phyloP scores from a whole-genome alignment of 2,888 invertebrate species.

The Drosophila barbarae region DNA sequence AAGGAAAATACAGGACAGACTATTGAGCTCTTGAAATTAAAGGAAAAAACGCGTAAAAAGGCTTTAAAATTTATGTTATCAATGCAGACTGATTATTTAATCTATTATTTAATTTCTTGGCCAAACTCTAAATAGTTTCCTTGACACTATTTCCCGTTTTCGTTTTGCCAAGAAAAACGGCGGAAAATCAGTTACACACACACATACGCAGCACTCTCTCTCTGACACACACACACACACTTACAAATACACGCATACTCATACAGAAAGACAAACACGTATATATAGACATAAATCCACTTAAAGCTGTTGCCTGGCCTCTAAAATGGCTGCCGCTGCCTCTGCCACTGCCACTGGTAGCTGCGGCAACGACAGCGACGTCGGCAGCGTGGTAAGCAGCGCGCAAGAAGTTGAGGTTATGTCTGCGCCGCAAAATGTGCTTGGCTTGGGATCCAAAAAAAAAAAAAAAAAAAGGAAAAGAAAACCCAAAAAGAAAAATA shows the following conservation, averaged over 20 bases:
- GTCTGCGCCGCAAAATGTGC: slow-evolving; percentile 74
- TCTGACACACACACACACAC: slow-evolving; percentile 8
- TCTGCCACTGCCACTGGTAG: slow-evolving; percentile 46
- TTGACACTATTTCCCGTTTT: slow-evolving; percentile 53
- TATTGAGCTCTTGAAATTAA: background rate
- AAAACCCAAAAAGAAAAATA: background rate
- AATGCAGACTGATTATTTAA: slow-evolving; percentile 20
- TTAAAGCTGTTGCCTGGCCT: slow-evolving; percentile 73
- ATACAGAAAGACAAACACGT: slow-evolving; percentile 13
- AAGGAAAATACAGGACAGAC: background rate
- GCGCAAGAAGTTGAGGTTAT: slow-evolving; percentile 73
- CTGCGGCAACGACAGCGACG: slow-evolving; percentile 39
- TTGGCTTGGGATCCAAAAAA: slow-evolving; percentile 39
- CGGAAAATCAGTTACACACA: slow-evolving; percentile 20
- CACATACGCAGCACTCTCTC: background rate
- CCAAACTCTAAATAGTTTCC: slow-evolving; percentile 37
- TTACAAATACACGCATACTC: slow-evolving; percentile 3
- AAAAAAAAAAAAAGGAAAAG: background rate
- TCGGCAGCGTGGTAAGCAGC: slow-evolving; percentile 73
- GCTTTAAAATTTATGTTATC: background rate
- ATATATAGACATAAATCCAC: slow-evolving; percentile 49
- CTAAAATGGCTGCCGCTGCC: slow-evolving; percentile 62
- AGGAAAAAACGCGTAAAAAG: background rate
- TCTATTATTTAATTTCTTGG: slow-evolving; percentile 28
- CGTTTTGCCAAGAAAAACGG: slow-evolving; percentile 32